These are phyloP conservation scores for Corticium candelabrum DNA, from an alignment of 37 sponge, comb jelly and placozoan genomes.

Conservation along the genomic window DNA sequence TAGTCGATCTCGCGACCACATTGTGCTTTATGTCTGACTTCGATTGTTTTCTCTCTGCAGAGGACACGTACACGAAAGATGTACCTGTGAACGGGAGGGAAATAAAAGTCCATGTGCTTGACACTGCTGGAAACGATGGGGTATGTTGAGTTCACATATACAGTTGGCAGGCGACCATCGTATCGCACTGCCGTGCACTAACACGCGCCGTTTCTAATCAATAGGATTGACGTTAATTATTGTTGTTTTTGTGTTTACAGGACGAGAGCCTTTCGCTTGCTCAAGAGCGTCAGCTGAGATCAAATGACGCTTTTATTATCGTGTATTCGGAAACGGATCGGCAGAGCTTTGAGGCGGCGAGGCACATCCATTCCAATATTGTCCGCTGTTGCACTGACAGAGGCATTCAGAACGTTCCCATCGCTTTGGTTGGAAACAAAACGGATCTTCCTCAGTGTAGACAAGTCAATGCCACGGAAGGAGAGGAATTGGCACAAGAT, in stretches of 20 bases:
- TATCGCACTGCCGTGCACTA: too few species aligned
- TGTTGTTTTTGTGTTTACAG: too few species aligned
- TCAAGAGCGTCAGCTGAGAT: background rate
- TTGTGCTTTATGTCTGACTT: too few species aligned
- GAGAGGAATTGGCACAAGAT: background rate
- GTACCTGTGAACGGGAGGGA: background rate
- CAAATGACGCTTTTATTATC: background rate
- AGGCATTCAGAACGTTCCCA: background rate
- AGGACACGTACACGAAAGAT: conserved; percentile 15
- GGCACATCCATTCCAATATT: background rate
- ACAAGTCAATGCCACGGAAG: background rate
- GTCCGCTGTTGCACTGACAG: too few species aligned
- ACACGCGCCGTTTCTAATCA: too few species aligned
- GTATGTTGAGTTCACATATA: too few species aligned
- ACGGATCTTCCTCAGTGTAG: background rate
- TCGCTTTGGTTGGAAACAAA: background rate
- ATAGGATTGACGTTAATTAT: too few species aligned
- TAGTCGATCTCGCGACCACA: too few species aligned
- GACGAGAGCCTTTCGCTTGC: background rate
- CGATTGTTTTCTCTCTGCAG: too few species aligned
- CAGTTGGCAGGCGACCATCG: too few species aligned
- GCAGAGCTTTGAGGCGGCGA: background rate
- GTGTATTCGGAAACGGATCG: background rate
- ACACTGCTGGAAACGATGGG: background rate
- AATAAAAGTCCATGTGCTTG: background rate